Base-by-base conservation (phyloP, 2,113 vertebrate species). In the Spermophilus dauricus region DNA sequence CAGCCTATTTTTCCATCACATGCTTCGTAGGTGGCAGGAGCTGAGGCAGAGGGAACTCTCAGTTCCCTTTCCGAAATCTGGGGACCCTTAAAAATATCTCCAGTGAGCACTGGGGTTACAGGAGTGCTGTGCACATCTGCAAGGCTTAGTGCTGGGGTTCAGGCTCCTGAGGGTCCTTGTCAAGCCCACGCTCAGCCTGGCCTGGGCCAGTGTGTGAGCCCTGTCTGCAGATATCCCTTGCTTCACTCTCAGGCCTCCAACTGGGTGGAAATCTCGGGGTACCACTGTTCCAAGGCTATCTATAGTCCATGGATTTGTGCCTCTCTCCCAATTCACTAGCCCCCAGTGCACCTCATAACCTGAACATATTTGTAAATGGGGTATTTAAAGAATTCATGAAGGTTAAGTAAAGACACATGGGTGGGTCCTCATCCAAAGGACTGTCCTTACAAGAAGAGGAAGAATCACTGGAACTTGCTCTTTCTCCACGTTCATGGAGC, bases 1-100 rank as follows among this genome's bases (percentile, higher is more conserved):
- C 63, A 18, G 85, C n/a, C 56, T n/a, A 76, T 34, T 82, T 95
- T 92, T 90, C 93, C 82, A 69, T 89, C 89, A 86, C 61, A 6
- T 82, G 94, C 24, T 32, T 73, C 56, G 48, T 63, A 7, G 22
- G 85, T 53, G 53, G 30, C 48, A 37, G 39, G 42, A 75, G 56
- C 61, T 3, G 26, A 26, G 70, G 51, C 16, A 24, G 84, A 51
- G 26, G n/a, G 37, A 81, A n/a, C 9, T 3, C 53, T 91, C 61
- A 20, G 24, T 32, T 93, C 77, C 17, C 73, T 78, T 92, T 61
- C 82, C 58, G 8, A 32, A 98, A 80, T 18, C 53, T 5, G 51
- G 53, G 75, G 42, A 80, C 56, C 34, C 67, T 87, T 88, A 76
- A 84, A 88, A 81, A 86, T 53, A 85, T 45, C 42, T 83, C 73